Conservation (phyloP, 2,797 vertebrate species). For the Protonibea diacanthus region DNA sequence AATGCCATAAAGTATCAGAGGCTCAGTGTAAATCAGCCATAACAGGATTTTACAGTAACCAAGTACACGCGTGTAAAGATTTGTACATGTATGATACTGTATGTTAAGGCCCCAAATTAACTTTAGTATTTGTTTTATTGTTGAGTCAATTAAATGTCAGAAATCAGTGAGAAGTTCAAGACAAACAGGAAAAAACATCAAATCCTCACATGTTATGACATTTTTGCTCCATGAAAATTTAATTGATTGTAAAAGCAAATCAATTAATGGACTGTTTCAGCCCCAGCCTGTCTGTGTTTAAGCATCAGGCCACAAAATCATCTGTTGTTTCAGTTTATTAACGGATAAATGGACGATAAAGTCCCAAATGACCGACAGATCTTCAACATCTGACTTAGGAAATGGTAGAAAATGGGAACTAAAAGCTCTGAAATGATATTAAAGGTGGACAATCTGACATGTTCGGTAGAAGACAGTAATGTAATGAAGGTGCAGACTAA, state of each 20-base stretch:
- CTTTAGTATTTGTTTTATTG: neutral
- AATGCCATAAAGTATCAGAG: neutral
- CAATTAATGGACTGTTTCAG: neutral
- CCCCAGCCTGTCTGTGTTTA: neutral
- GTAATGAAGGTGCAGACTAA: too few species aligned
- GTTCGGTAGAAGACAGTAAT: too few species aligned
- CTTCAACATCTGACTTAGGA: neutral
- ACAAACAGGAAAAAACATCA: neutral
- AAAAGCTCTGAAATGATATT: neutral
- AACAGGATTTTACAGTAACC: neutral
- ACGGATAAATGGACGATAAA: neutral
- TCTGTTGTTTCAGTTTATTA: neutral
- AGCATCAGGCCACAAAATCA: neutral
- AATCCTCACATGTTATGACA: neutral
- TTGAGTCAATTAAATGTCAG: neutral
- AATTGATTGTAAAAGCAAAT: neutral
- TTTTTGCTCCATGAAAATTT: neutral
- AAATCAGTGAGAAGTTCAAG: neutral
- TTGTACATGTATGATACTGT: neutral
- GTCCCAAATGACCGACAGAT: too few species aligned
- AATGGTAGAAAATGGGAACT: neutral
- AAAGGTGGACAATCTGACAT: fast-evolving
- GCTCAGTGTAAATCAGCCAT: too few species aligned
- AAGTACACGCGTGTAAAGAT: neutral
- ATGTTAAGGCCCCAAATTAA: neutral